These are phyloP conservation scores for Petrocephalus sullivani DNA, from an alignment of 2,797 vertebrate genomes.

Conservation along the genomic window DNA sequence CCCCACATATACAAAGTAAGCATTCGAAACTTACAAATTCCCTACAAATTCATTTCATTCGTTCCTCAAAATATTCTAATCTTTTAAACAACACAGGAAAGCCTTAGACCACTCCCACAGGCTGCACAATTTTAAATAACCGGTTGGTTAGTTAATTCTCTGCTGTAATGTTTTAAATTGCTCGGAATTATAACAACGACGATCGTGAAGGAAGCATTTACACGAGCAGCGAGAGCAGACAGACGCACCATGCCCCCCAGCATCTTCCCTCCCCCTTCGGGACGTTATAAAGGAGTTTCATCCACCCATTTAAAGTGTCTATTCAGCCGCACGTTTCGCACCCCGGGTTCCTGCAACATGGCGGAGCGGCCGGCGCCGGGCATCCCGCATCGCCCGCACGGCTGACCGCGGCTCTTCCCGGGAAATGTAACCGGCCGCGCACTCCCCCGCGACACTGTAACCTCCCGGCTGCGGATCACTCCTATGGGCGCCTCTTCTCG, in stretches of 20 bases:
- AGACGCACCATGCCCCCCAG: not conserved
- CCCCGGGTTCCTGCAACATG: slow-evolving; percentile 39
- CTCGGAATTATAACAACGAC: not conserved
- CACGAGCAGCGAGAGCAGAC: not conserved
- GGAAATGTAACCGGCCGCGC: no score
- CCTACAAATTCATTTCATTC: not conserved
- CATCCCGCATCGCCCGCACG: not conserved
- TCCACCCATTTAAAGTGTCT: not conserved
- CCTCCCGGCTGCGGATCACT: not conserved
- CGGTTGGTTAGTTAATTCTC: not conserved
- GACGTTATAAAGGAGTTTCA: slow-evolving; percentile 42
- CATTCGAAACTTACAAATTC: not conserved
- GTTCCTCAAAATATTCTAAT: not conserved
- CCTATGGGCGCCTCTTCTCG: not conserved
- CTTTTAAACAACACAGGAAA: not conserved
- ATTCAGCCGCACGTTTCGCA: not conserved
- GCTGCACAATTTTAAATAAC: not conserved
- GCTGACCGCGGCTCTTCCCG: no score
- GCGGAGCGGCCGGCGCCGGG: slow-evolving; percentile 35
- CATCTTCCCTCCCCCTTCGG: not conserved
- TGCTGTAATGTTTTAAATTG: not conserved
- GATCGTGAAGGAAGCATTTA: not conserved
- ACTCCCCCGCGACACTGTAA: no score
- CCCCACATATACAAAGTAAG: not conserved
- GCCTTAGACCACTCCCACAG: not conserved